Conservation (phyloP, 2,797 vertebrate genomes). For the Dallia pectoralis region DNA sequence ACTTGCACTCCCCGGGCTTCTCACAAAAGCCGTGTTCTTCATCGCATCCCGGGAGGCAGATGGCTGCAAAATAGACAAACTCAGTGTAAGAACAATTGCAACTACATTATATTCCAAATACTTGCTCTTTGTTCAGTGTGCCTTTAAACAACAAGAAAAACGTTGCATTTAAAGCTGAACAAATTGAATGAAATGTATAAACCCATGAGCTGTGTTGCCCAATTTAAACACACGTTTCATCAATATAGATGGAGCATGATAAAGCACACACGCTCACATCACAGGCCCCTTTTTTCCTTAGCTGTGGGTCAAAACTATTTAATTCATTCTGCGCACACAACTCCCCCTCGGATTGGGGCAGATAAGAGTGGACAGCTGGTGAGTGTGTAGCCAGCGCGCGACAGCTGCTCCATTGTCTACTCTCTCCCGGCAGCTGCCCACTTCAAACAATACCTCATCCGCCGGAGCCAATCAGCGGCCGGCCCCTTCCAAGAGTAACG, state of each 20-base stretch:
- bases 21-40: slow-evolving; percentile 95
- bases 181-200: slow-evolving; percentile 58
- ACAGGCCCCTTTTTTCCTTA: slow-evolving; percentile 76
- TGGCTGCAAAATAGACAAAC: slow-evolving; percentile 69
- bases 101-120: slow-evolving; percentile 22
- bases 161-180: slow-evolving; percentile 40
- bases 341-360: slow-evolving; percentile 89
- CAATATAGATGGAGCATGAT: slow-evolving; percentile 74
- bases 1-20: slow-evolving; percentile 98
- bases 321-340: slow-evolving; percentile 85
- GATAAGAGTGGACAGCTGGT: slow-evolving; percentile 99
- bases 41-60: slow-evolving; percentile 94
- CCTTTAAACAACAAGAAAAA: slow-evolving; percentile 22
- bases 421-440: slow-evolving; percentile 97
- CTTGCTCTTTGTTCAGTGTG: slow-evolving; percentile 21
- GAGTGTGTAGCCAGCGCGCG: slow-evolving; percentile 94
- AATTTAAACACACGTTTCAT: slow-evolving; percentile 68
- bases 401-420: slow-evolving; percentile 99
- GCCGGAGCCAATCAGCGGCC: slow-evolving; percentile 79
- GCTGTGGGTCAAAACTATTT: slow-evolving; percentile 93
- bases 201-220: slow-evolving; percentile 57
- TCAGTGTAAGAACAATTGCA: slow-evolving; percentile 35
- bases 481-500: slow-evolving; percentile 68
- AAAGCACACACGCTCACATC: slow-evolving; percentile 43
- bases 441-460: slow-evolving; percentile 91